Base-by-base conservation (phyloP, 2,888 invertebrate species). In the Callimorpha dominula region DNA sequence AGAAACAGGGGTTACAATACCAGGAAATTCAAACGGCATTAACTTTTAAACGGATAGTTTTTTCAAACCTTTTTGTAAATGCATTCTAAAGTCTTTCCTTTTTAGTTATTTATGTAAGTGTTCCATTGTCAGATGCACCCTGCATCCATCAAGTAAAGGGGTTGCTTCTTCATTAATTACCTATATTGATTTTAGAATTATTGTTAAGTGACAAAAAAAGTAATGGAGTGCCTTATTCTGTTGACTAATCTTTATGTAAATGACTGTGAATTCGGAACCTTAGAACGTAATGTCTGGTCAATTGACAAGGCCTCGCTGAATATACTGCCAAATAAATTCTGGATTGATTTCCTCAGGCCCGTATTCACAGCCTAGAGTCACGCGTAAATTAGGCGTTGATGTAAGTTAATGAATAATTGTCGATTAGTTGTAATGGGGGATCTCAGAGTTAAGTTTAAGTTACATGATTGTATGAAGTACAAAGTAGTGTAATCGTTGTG, bases 401-500 rank as follows among this genome's bases (percentile, higher is more conserved):
- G 49, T 75, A 68, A 71, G 65, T 79, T 80, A 70, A 46, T 42
- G 67, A 66, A 43, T 70, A 42, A 78, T 86, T 83, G 86, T 88
- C 87, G 76, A 80, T 85, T 87, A 86, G 78, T 87, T 86, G 65
- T 87, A 85, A 82, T 72, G 79, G 78, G 83, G 91, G n/a, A 91
- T 91, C 90, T 91, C 90, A 89, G 78, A 82, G 75, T 82, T 76
- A 81, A 77, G 65, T 75, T 76, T 88, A 86, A 86, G 85, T 86
- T 87, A 80, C 71, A 78, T 80, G 76, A 42, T 66, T 54, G 57
- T 71, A 60, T 65, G n/a, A 70, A 88, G 90, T 89, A 88, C 89
- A 89, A 89, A 90, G 75, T 88, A 86, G 83, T 70, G 74, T 76
- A 81, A 43, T 43, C 8, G 65, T 70, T 65, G 54, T 63, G 68